phyloP scores from a whole-genome alignment of 1,140 invertebrate species.

The Hydropsyche tenuis region DNA sequence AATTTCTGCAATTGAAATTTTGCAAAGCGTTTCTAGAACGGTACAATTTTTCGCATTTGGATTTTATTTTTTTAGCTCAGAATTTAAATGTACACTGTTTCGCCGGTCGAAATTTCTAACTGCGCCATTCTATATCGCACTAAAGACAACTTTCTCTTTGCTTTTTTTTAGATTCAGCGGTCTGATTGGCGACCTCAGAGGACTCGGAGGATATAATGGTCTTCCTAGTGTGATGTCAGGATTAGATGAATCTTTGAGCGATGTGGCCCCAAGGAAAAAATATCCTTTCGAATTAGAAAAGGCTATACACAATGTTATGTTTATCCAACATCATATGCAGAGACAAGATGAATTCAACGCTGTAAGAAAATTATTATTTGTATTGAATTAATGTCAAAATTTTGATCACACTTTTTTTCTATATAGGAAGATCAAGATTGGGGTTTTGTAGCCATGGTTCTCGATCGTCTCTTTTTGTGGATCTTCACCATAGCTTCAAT shows the following conservation, averaged over 20 bases:
- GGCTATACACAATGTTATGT: conserved; percentile 93
- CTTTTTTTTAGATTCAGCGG: conserved; percentile 68
- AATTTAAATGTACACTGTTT: too few species aligned
- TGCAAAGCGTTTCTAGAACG: too few species aligned
- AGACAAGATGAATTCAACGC: conserved; percentile 93
- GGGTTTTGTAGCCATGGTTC: conserved; percentile 99
- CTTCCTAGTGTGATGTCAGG: conserved; percentile 81
- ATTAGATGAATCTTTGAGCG: conserved; percentile 80
- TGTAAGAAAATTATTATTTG: conserved; percentile 63
- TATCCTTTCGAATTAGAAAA: conserved; percentile 92
- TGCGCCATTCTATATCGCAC: too few species aligned
- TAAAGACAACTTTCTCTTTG: not conserved
- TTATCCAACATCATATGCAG: conserved; percentile 93
- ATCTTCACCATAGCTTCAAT: conserved; percentile 93
- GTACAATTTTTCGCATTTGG: too few species aligned
- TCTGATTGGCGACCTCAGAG: conserved; percentile 71
- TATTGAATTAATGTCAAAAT: not conserved
- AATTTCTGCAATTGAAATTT: not conserved
- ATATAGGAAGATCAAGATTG: conserved; percentile 94
- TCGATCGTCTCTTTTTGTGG: conserved; percentile 96
- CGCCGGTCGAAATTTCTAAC: too few species aligned
- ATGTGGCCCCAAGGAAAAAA: conserved; percentile 79
- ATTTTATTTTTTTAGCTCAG: too few species aligned
- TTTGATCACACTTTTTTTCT: not conserved
- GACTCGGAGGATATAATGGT: conserved; percentile 75